These are phyloP conservation scores for Porites lobata DNA, from an alignment of 92 coral and sea anemone species.

Conservation along the genomic window DNA sequence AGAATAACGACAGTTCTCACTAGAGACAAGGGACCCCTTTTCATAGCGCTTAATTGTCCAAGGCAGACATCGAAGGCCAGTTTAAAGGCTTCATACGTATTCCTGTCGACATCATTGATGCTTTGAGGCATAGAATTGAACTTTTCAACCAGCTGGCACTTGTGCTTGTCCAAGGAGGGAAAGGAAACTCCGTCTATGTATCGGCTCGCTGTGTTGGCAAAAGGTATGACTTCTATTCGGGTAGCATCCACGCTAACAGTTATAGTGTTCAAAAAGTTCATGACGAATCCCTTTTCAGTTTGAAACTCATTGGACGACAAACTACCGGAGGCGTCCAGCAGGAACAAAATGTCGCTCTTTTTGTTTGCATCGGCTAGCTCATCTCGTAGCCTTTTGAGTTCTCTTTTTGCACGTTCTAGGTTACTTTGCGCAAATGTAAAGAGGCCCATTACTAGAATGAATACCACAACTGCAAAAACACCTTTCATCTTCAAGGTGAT, in stretches of 20 bases:
- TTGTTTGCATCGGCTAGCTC: constrained; percentile 23
- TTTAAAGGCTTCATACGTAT: constrained; percentile 72
- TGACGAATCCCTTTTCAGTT: constrained; percentile 72
- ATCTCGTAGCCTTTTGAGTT: constrained; percentile 57
- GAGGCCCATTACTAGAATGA: not conserved
- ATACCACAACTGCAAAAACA: not conserved
- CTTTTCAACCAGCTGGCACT: constrained; percentile 77
- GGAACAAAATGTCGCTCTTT: constrained; percentile 76
- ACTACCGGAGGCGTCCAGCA: constrained; percentile 86
- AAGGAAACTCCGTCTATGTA: constrained; percentile 72
- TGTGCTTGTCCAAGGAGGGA: constrained; percentile 50
- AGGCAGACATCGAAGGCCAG: constrained; percentile 55
- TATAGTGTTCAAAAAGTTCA: constrained; percentile 71
- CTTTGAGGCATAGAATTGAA: constrained; percentile 43
- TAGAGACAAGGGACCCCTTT: constrained; percentile 36
- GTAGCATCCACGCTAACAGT: constrained; percentile 78
- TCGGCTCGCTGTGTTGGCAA: constrained; percentile 44
- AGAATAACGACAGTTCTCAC: constrained; percentile 71
- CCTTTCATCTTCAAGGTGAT: not conserved
- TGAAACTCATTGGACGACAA: constrained; percentile 38
- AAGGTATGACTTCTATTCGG: constrained; percentile 84
- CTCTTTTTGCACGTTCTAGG: constrained; percentile 39
- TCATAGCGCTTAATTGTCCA: constrained; percentile 28
- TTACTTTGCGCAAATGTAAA: not conserved
- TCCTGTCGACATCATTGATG: constrained; percentile 51